These are phyloP conservation scores for Drosophila trapezifrons DNA, from an alignment of 1,140 invertebrate genomes.

Conservation along the genomic window DNA sequence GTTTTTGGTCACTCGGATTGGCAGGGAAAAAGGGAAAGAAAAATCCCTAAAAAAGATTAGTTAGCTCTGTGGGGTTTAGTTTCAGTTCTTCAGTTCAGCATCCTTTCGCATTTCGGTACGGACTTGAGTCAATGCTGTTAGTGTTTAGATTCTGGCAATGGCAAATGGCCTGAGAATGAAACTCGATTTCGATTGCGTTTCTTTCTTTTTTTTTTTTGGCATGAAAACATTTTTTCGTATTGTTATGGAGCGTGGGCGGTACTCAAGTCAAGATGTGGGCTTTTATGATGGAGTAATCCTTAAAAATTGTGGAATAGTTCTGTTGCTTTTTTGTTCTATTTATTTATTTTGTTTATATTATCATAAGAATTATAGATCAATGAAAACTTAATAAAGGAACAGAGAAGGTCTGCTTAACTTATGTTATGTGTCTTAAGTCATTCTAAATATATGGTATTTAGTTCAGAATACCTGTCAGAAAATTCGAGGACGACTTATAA, in stretches of 20 bases:
- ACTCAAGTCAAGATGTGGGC: constrained; percentile 1
- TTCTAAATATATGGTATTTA: no score
- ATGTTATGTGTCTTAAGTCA: no score
- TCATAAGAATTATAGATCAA: no score
- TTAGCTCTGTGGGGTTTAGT: constrained; percentile 56
- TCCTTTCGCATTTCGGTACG: constrained; percentile 34
- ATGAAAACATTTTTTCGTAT: constrained; percentile 41
- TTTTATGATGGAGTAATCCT: constrained; percentile 8
- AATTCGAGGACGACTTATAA: no score
- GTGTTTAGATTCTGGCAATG: constrained; percentile 44
- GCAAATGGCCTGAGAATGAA: constrained; percentile 48
- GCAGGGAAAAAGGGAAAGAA: constrained; percentile 38
- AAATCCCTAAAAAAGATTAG: constrained; percentile 77
- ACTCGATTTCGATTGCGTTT: constrained; percentile 66
- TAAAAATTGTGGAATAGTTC: background rate
- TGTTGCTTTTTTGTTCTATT: background rate
- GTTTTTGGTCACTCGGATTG: constrained; percentile 68
- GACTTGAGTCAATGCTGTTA: constrained; percentile 65
- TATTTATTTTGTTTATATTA: background rate
- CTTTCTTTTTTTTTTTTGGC: constrained; percentile 32
- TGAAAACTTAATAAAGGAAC: no score
- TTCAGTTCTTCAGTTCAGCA: constrained; percentile 19
- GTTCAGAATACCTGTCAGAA: no score
- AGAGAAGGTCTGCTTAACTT: no score
- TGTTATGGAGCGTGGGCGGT: constrained; percentile 39